Base-by-base conservation (phyloP, 92 coral and sea anemone species). In the Heteractis magnifica region DNA sequence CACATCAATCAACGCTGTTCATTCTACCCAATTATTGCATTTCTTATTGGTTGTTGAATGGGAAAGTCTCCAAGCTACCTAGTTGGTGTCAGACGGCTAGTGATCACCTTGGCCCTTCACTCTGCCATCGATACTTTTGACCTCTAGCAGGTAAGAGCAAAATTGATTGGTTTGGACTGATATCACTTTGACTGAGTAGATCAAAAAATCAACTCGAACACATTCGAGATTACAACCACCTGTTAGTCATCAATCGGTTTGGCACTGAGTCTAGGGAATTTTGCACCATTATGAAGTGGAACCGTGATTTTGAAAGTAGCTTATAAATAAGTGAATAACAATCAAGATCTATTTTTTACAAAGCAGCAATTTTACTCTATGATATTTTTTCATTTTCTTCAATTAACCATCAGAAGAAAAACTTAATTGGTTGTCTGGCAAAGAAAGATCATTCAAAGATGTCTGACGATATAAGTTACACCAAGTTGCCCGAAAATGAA, bases 121-220 rank as follows among this genome's bases (percentile, higher is more conserved):
- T 34, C 44, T 34, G 44, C 3, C 44, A 34, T 34, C 44, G 44
- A 2, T 8, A 14, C 5, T 51, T 15, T 77, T 81, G 77, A 81
- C 84, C 84, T 70, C 52, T 81, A 16, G 50, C 84, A 81, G 84
- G 84, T 81, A 65, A 55, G 65, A 26, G 15, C 20, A 81, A 81
- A 26, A 68, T 81, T 81, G 84, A 79, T 79, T 51, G 59, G 34
- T 56, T 79, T 68, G 20, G 73, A 26, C 23, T 23, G 44, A 34
- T 34, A 34, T 34, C 44, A 34, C 44, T 2, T 34, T 34, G 44
- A 34, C 44, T 34, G 44, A 34, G 44, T 34, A 34, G 44, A 34
- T 34, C 44, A 34, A 34, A 34, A 26, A 34, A 34, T 34, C 44
- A 34, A 34, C 44, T 53, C 58, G 58, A 53, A 12, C 2, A 53